Base-by-base conservation (phyloP, 1,140 invertebrate genomes). In the Hestina assimilis region DNA sequence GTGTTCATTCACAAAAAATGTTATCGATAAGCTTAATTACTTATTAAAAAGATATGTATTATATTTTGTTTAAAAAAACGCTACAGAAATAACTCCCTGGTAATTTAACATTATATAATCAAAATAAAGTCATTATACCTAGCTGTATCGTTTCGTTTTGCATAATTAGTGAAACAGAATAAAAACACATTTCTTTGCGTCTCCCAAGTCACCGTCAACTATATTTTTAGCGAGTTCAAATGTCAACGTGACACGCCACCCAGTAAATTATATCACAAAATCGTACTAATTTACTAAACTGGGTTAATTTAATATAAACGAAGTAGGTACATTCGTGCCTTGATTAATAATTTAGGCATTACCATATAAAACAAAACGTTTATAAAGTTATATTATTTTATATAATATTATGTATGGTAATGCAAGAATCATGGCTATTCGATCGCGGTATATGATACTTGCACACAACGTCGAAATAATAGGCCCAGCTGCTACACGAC, bases 401-500 rank as follows among this genome's bases (percentile, higher is more conserved):
- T n/a, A n/a, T n/a, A n/a, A n/a, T n/a, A n/a, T n/a, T n/a, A n/a
- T n/a, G 19, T 15, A 35, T 15, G 9, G 9, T 35, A 9, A 17
- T 17, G n/a, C 24, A 31, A 52, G 20, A 33, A 41, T 53, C 79
- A 82, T 76, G 60, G 56, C 45, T 15, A 33, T 14, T 53, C 21
- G 24, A 6, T 64, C 63, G 24, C 28, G n/a, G 47, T 64, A 64
- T 24, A 62, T 42, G 45, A 59, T 52, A 61, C 58, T 56, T 51
- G 58, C 64, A 70, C 67, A 73, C 68, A 63, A 52, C 31, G 38
- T 41, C 40, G 45, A 58, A 75, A 84, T 83, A 85, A 87, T 85
- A 85, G 79, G 72, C 77, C 81, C 83, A 87, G 77, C 83, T 85
- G 83, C 79, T 82, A 80, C 64, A 69, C 66, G 72, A 77, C 63